Evolutionary conservation across 2,113 vertebrate species (phyloP), one percentile per base, ranked within the genome.

Genomic region (Pseudorhombus dupliciocellatus): DNA sequence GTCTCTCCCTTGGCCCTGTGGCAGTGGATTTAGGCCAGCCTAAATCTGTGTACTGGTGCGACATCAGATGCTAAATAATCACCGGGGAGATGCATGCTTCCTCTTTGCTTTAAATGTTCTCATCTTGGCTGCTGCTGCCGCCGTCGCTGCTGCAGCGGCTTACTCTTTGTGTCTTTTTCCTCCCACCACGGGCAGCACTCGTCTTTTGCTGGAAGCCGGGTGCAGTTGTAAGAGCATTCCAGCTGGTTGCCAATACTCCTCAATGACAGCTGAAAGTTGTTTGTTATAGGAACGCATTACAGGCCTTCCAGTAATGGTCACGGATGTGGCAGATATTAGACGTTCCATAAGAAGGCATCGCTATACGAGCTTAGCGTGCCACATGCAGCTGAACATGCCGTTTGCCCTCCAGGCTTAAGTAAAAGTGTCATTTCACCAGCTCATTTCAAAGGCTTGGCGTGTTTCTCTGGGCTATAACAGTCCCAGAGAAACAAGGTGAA

Each of bases 1-100:
- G 83, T 86, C 81, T 85, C 76, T 78, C 66, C 50, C 65, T 30
- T 26, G 69, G 79, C 81, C 85, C 82, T 54, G 56, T 79, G 82
- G 89, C 89, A 44, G 55, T 88, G 80, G 87, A 75, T 88, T 88
- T 85, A 84, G 84, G 77, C 80, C 86, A 85, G 78, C 84, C 77
- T 77, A 83, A 87, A 87, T 90, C 74, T 79, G 84, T 73, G 76
- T 46, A 31, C 74, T 70, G 73, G 68, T 87, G 72, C 80, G 84
- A 70, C 76, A 82, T 80, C 75, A 75, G 73, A 85, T 86, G 80
- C 81, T 84, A 70, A 85, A 77, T 83, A 84, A 80, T 87, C 80
- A 81, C 70, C 64, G 83, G 87, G 88, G 84, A 87, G 67, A 82
- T 73, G 67, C 65, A 46, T 60, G 72, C 79, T 80, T 80, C 79